A percentile compares a stretch with the other conserved stretches of the same genome.
Evolutionary conservation across 2,888 invertebrate species (phyloP).

Genomic region (Gari tellinella): DNA sequence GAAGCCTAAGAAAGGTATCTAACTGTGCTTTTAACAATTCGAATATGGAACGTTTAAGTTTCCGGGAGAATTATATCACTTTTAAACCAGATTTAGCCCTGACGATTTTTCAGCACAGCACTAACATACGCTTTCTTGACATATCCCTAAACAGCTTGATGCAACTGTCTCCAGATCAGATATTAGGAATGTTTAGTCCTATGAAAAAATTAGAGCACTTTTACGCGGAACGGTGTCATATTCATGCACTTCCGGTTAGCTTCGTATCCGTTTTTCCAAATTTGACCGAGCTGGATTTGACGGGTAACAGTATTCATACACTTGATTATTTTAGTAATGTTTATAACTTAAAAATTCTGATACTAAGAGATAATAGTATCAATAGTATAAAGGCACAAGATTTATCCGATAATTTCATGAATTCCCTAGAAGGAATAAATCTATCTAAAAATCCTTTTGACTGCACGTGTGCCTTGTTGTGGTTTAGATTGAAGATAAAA

Average conservation of each 20-base stretch:
- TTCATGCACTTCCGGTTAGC: not conserved
- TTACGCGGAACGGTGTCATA: not conserved
- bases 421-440: conserved; percentile 7
- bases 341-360: not conserved
- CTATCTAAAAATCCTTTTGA: conserved; percentile 43
- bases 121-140: conserved; percentile 9
- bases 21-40: conserved; percentile 5
- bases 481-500: conserved; percentile 45
- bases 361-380: conserved; percentile 1
- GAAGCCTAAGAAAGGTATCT: conserved; percentile 4
- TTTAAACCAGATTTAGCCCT: conserved; percentile 1
- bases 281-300: conserved; percentile 12
- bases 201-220: conserved; percentile 18
- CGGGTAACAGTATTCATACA: conserved; percentile 13
- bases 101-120: conserved; percentile 15
- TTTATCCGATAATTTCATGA: conserved; percentile 6
- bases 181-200: conserved; percentile 11
- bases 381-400: conserved; percentile 7
- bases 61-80: conserved; percentile 1
- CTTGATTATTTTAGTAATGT: not conserved
- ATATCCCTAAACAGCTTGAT: conserved; percentile 19
- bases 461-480: conserved; percentile 40
- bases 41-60: not conserved
- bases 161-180: not conserved
- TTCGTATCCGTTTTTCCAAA: conserved; percentile 9